phyloP scores from a whole-genome alignment of 2,797 vertebrate species.

The Allobates femoralis region DNA sequence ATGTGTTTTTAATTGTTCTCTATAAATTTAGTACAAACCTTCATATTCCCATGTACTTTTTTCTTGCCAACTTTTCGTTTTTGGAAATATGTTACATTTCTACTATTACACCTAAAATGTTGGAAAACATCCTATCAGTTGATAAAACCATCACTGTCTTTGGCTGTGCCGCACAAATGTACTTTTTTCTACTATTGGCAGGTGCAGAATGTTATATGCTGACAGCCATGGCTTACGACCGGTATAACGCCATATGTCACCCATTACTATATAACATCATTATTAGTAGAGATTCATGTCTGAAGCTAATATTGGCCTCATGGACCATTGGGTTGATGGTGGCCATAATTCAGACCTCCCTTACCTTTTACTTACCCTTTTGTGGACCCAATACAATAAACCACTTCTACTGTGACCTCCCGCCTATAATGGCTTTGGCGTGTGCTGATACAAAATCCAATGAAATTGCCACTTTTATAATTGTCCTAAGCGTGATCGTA shows the following conservation, averaged over 20 bases:
- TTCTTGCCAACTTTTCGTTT: background rate
- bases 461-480: background rate
- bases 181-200: background rate
- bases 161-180: conserved; percentile 35
- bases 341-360: background rate
- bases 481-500: background rate
- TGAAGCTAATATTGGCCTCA: background rate
- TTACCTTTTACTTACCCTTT: background rate
- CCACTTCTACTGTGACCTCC: no score
- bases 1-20: background rate
- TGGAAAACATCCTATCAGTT: background rate
- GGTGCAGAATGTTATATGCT: conserved; percentile 10
- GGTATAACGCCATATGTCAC: background rate
- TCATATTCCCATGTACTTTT: background rate
- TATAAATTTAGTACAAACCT: background rate
- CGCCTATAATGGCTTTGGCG: background rate
- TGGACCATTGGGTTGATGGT: background rate
- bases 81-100: background rate
- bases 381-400: no score
- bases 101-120: background rate
- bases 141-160: background rate
- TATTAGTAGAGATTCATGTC: background rate
- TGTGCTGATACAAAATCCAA: background rate
- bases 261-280: background rate
- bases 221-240: conserved; percentile 26